Evolutionary conservation across 35 echinoderm and acorn worm genomes (phyloP).

Genomic region (Lytechinus pictus): DNA sequence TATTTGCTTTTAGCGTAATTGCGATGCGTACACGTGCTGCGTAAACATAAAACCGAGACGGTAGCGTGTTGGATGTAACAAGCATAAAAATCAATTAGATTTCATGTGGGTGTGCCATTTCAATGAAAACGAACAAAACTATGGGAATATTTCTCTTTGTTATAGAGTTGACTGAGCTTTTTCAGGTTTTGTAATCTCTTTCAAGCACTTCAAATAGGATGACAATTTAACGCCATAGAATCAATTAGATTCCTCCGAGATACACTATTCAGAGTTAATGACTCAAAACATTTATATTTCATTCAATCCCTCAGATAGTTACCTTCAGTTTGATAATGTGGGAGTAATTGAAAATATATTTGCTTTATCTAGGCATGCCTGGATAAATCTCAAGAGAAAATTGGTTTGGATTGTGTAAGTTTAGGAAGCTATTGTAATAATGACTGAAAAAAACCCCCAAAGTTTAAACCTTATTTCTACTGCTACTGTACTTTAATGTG

Average conservation of each 20-base stretch:
- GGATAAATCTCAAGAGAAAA: not conserved
- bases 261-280: too few relatives aligned
- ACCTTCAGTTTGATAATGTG: not conserved
- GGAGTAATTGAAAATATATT: not conserved
- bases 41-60: not conserved
- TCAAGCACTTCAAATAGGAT: too few relatives aligned
- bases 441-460: not conserved
- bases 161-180: not conserved
- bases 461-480: not conserved
- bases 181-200: not conserved
- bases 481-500: not conserved
- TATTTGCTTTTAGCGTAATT: constrained; percentile 20
- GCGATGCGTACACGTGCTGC: not conserved
- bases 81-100: constrained; percentile 15
- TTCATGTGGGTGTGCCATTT: constrained; percentile 3
- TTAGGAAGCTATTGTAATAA: not conserved
- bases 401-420: not conserved
- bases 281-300: too few relatives aligned
- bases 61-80: constrained; percentile 4
- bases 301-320: too few relatives aligned
- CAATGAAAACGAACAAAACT: not conserved
- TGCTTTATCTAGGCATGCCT: not conserved
- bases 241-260: too few relatives aligned
- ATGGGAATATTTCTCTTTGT: not conserved
- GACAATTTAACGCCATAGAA: too few relatives aligned